Base-by-base conservation (phyloP, 30 jellyfish, hydroid and myxozoan species). In the Aurelia sp. region DNA sequence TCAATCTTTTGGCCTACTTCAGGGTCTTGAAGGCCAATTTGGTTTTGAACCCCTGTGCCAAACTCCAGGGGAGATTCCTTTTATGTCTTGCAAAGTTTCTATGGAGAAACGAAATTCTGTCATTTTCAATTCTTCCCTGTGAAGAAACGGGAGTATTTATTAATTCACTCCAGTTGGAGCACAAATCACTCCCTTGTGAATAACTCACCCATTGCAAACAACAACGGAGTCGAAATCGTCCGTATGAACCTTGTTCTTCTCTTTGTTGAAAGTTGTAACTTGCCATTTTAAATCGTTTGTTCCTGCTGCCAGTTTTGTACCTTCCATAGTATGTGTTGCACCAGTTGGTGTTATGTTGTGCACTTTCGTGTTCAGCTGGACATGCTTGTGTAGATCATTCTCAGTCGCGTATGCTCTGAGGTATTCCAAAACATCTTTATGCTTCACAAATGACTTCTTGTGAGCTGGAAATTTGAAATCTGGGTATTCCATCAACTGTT, bases 201-300 rank as follows among this genome's bases (percentile, higher is more conserved):
- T 38, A 38, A 68, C 27, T 21, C 81, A 92, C 98, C 98, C 98
- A 71, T 80, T 92, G 86, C 97, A 87, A 2, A 92, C 92, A 18
- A 92, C 80, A 20, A 92, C 97, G 13, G 98, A 65, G 30, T 91
- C 97, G 67, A 53, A 91, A 0, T 13, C 74, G 30, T 67, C 96
- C 12, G 61, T 57, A 3, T 55, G 11, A 3, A 35, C 89, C 20
- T 15, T 11, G 55, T 69, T 60, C 51, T 48, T 38, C 24, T 91
- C 53, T 7, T 35, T 40, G 30, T 81, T 50, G 16, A 17, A 33
- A 24, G 77, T 27, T 27, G 35, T 71, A 72, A 81, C 82, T 31
- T 61, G 68, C 91, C 94, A 81, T 50, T 35, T 72, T 6, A 63
- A 63, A 5, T 76, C 78, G n/a, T 57, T 44, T 13, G 50, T 38